Conservation (phyloP, 2,113 vertebrate species). For the Nipponia nippon region DNA sequence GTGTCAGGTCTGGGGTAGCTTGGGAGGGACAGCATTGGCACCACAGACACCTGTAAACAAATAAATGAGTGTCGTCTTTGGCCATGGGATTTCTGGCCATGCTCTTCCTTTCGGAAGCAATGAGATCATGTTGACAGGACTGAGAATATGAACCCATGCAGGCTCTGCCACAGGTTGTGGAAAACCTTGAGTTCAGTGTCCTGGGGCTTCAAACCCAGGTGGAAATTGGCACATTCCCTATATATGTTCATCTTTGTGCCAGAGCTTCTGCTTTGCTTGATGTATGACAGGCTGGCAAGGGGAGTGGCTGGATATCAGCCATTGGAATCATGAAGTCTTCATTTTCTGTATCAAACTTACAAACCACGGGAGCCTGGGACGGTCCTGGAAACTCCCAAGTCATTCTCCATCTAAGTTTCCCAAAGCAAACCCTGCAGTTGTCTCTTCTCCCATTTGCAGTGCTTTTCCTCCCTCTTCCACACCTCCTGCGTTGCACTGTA, state of each 20-base stretch:
- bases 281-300: not conserved
- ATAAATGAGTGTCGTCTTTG: not conserved
- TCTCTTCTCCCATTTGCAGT: not conserved
- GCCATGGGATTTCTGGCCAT: not conserved
- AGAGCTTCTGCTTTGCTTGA: not conserved
- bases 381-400: not conserved
- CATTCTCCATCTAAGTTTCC: not conserved
- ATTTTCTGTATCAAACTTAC: not conserved
- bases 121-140: not conserved
- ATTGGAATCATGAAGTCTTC: not conserved
- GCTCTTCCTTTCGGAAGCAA: not conserved
- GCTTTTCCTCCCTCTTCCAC: not conserved
- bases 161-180: not conserved
- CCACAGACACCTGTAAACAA: not conserved
- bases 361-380: not conserved
- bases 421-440: not conserved
- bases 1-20: not conserved
- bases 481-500: not conserved
- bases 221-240: not conserved
- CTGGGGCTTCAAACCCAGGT: not conserved
- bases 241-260: rapidly evolving
- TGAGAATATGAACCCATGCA: not conserved
- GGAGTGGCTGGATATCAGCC: not conserved
- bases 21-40: not conserved
- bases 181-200: not conserved